Percentiles rank a stretch among this genome's conserved stretches.
Evolutionary conservation across 2,797 vertebrate genomes (phyloP).

Genomic region (Falco concolor): DNA sequence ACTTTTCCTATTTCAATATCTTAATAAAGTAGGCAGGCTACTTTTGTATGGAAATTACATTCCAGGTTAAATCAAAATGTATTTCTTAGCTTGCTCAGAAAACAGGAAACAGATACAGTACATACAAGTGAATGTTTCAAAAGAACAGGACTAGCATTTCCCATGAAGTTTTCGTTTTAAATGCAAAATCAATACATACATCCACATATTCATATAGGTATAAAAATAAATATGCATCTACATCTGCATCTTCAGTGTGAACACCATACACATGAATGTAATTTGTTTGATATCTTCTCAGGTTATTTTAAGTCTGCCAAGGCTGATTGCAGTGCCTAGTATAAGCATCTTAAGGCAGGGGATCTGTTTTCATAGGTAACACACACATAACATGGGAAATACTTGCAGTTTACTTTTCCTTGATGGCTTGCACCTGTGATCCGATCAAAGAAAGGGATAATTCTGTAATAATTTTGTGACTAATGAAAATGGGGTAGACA

Average conservation of each 20-base stretch:
- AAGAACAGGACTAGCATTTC: background rate
- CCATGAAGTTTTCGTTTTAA: background rate
- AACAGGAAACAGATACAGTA: background rate
- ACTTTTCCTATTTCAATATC: background rate
- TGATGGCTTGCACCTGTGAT: background rate
- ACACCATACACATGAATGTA: background rate
- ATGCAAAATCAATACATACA: background rate
- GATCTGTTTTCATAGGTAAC: background rate
- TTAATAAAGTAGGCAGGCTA: background rate
- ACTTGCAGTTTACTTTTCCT: background rate
- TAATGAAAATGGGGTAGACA: background rate
- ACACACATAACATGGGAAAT: background rate
- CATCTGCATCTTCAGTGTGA: background rate
- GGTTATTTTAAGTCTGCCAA: background rate
- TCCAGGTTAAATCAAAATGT: background rate
- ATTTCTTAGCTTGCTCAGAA: background rate
- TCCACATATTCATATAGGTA: background rate
- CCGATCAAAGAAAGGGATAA: background rate
- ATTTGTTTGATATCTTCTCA: background rate
- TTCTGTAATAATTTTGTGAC: background rate
- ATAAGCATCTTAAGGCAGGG: background rate
- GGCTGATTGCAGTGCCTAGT: background rate
- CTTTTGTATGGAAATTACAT: background rate
- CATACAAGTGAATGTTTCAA: background rate
- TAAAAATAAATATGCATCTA: background rate